These are phyloP conservation scores for Protosalanx chinensis DNA, from an alignment of 2,797 vertebrate species.

Conservation along the genomic window DNA sequence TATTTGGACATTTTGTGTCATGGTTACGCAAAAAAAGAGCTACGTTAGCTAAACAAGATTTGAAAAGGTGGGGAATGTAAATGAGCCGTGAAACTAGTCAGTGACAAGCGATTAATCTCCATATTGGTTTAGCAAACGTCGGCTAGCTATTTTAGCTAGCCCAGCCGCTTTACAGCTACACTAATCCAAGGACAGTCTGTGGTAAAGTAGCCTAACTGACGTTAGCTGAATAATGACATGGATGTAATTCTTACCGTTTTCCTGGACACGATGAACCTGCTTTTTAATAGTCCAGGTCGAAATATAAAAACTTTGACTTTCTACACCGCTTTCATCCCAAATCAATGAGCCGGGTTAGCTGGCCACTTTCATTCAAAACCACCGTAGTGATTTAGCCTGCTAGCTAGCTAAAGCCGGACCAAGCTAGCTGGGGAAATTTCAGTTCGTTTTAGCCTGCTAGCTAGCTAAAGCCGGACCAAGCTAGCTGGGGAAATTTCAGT, in stretches of 20 bases:
- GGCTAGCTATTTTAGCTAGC: background rate
- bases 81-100: too few species aligned
- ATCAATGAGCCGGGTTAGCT: background rate
- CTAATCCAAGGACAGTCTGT: slow-evolving; percentile 61
- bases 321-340: slow-evolving; percentile 47
- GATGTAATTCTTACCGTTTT: slow-evolving; percentile 44
- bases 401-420: slow-evolving; percentile 35
- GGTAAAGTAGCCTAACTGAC: slow-evolving; percentile 27
- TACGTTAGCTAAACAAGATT: too few species aligned
- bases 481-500: slow-evolving; percentile 48
- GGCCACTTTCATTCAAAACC: slow-evolving; percentile 40
- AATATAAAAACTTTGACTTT: slow-evolving; percentile 9
- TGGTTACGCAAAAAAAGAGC: too few species aligned
- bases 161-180: background rate
- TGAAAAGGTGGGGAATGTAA: too few species aligned
- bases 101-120: slow-evolving; percentile 33
- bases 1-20: too few species aligned
- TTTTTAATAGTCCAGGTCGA: background rate
- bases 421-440: slow-evolving; percentile 19
- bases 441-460: slow-evolving; percentile 13
- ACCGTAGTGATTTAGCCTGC: background rate
- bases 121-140: slow-evolving; percentile 54
- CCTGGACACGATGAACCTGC: slow-evolving; percentile 3
- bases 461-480: slow-evolving; percentile 32
- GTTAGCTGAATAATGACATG: background rate